Evolutionary conservation across 2,113 vertebrate genomes (phyloP).

Genomic region (Columba livia): DNA sequence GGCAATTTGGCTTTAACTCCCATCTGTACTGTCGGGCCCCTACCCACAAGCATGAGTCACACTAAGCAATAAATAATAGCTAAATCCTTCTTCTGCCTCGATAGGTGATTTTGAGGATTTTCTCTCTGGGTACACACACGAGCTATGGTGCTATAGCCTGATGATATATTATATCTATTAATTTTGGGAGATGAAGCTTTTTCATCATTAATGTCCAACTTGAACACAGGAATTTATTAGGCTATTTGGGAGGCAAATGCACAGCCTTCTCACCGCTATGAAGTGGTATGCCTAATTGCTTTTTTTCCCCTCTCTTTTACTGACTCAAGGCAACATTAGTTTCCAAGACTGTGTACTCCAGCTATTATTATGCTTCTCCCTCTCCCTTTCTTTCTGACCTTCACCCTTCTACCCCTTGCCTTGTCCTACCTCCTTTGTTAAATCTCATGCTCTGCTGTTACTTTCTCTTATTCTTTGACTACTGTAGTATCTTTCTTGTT

Average conservation of each 20-base stretch:
- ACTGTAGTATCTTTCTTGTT: not conserved
- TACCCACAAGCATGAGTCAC: conserved; percentile 39
- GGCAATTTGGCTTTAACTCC: conserved; percentile 33
- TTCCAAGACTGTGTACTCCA: not conserved
- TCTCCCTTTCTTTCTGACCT: not conserved
- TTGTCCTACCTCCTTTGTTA: not conserved
- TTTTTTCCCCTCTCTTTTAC: not conserved
- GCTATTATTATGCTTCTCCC: not conserved
- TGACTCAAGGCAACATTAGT: not conserved
- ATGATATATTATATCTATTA: conserved; percentile 30
- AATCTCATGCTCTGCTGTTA: not conserved
- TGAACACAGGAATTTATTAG: not conserved
- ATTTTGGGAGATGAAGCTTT: conserved; percentile 3
- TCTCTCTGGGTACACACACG: not conserved
- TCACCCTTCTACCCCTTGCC: not conserved
- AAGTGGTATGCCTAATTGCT: not conserved
- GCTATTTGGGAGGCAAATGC: not conserved
- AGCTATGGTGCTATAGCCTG: not conserved
- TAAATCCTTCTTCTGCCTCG: not conserved
- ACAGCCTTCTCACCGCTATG: not conserved
- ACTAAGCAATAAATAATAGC: conserved; percentile 34
- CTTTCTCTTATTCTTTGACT: not conserved
- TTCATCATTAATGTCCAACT: not conserved
- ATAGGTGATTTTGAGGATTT: conserved; percentile 24
- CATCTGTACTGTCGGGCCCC: not conserved